Conservation (phyloP, 2,888 invertebrate species). For the Oegoconia quadripuncta region DNA sequence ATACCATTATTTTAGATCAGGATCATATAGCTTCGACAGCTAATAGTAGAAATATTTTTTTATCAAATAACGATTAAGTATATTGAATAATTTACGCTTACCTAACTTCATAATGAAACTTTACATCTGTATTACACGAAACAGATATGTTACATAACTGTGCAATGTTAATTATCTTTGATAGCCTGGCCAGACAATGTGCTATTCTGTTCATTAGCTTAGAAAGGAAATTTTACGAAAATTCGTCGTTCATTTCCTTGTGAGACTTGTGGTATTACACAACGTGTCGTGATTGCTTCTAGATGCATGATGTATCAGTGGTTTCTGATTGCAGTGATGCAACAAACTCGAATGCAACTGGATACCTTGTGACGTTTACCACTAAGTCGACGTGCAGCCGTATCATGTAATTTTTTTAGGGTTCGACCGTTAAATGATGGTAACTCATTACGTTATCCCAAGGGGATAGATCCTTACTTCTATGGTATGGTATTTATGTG, state of each 20-base stretch:
- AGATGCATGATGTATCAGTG: constrained; percentile 13
- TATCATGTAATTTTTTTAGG: too few species aligned
- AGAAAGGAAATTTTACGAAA: constrained; percentile 32
- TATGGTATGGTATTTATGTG: too few species aligned
- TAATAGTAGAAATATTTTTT: not conserved
- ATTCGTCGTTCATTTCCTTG: constrained; percentile 30
- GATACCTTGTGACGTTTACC: not conserved
- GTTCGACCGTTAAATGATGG: too few species aligned
- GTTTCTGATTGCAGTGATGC: not conserved
- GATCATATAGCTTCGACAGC: too few species aligned
- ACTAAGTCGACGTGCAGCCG: too few species aligned
- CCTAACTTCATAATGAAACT: not conserved
- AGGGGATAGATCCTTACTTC: too few species aligned
- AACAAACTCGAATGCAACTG: not conserved
- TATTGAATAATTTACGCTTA: constrained; percentile 1
- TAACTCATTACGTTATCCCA: too few species aligned
- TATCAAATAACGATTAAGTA: too few species aligned
- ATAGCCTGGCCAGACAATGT: constrained; percentile 2
- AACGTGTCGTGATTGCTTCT: constrained; percentile 29
- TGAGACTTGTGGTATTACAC: constrained; percentile 16
- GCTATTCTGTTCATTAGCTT: constrained; percentile 18
- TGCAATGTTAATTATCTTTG: constrained; percentile 4
- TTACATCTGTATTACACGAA: not conserved
- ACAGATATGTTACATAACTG: not conserved
- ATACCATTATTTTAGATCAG: too few species aligned